phyloP scores from a whole-genome alignment of 1,140 invertebrate genomes.

The Hyphantria cunea region DNA sequence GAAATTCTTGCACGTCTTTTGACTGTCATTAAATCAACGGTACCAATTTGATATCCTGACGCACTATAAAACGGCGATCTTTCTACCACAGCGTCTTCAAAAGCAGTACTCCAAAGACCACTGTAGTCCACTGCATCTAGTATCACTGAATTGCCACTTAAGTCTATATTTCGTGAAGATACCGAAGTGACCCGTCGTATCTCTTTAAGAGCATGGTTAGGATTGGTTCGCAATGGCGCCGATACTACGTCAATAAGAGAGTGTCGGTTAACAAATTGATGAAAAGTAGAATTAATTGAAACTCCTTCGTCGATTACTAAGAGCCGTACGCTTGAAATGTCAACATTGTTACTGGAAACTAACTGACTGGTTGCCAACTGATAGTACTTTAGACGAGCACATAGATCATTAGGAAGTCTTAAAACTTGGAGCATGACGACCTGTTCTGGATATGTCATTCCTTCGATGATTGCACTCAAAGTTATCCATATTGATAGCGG shows the following conservation, averaged over 20 bases:
- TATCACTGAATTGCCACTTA: conserved; percentile 23
- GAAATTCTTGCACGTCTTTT: conserved; percentile 18
- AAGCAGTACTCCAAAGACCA: conserved; percentile 23
- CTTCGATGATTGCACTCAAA: conserved; percentile 4
- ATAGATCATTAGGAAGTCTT: conserved; percentile 1
- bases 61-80: conserved; percentile 15
- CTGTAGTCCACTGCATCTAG: conserved; percentile 21
- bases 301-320: conserved; percentile 8
- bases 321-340: not conserved
- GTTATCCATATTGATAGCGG: conserved; percentile 12
- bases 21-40: conserved; percentile 23
- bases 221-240: not conserved
- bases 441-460: not conserved
- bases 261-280: conserved; percentile 5
- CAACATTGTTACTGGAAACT: not conserved
- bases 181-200: conserved; percentile 1
- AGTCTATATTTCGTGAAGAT: not conserved
- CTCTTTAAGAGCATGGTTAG: not conserved
- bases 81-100: conserved; percentile 11
- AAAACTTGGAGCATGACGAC: conserved; percentile 2
- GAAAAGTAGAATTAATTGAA: not conserved
- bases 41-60: conserved; percentile 5
- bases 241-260: conserved; percentile 9
- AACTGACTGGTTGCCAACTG: conserved; percentile 9
- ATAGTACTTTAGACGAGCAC: not conserved